phyloP scores from a whole-genome alignment of 2,113 vertebrate species.

The Sebastes schlegelii region DNA sequence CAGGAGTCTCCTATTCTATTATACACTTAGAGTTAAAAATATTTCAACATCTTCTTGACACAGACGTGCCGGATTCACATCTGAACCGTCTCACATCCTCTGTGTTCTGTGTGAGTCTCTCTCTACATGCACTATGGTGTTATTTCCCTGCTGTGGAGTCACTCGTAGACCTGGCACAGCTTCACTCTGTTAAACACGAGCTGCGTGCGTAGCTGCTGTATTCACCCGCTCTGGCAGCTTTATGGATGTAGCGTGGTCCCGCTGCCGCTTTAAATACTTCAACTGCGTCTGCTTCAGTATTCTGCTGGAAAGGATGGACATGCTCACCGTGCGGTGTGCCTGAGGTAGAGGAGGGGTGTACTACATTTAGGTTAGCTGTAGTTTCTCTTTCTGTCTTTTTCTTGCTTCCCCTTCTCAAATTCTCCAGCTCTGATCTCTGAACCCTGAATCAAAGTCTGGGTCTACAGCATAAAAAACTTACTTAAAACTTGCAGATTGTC shows the following conservation, averaged over 20 bases:
- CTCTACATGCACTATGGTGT: not conserved
- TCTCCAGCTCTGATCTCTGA: not conserved
- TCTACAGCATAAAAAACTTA: not conserved
- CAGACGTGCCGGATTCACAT: no score
- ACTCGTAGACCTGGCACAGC: slow-evolving; percentile 6
- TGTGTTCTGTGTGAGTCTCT: not conserved
- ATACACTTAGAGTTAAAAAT: no score
- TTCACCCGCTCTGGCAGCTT: slow-evolving; percentile 44
- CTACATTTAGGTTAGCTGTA: no score
- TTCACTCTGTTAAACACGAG: slow-evolving; percentile 21
- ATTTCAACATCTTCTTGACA: no score
- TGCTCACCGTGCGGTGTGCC: slow-evolving; percentile 6
- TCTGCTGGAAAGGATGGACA: slow-evolving; percentile 71
- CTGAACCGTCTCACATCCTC: no score
- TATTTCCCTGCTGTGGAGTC: slow-evolving; percentile 7
- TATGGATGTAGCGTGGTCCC: slow-evolving; percentile 44
- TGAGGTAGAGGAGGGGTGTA: not conserved
- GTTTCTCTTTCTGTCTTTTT: not conserved
- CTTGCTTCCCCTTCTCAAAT: not conserved
- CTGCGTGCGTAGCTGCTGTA: slow-evolving; percentile 29
- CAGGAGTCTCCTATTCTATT: not conserved
- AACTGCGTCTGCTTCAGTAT: slow-evolving; percentile 61
- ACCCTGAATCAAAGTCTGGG: not conserved
- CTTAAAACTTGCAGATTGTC: not conserved
- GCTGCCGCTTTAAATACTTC: slow-evolving; percentile 53